Percentiles rank a stretch among this genome's conserved stretches.
phyloP scores from a whole-genome alignment of 1,140 invertebrate species.

The Mesaphorura yosii region DNA sequence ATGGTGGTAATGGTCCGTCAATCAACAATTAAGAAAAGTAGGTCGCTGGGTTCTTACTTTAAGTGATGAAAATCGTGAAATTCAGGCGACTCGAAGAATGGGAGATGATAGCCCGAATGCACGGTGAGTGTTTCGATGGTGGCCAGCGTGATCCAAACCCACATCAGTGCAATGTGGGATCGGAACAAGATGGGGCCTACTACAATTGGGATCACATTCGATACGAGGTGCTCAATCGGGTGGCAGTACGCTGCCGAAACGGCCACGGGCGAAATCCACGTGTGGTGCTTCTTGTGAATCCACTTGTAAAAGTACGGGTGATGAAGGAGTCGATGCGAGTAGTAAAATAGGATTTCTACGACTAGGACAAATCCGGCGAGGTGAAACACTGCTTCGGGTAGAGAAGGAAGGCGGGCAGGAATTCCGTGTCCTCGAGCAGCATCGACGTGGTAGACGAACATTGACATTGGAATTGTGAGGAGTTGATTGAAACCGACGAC shows the following conservation, averaged over 20 bases:
- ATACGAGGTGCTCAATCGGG: conserved; percentile 73
- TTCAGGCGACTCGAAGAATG: conserved; percentile 78
- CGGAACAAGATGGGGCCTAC: conserved; percentile 42
- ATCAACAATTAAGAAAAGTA: neutral
- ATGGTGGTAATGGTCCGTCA: too few species aligned
- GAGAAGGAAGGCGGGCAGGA: neutral
- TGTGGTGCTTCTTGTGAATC: conserved; percentile 42
- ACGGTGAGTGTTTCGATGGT: conserved; percentile 67
- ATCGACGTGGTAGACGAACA: neutral
- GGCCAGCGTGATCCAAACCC: neutral
- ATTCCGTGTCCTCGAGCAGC: neutral
- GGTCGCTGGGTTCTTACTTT: conserved; percentile 45
- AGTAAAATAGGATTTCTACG: conserved; percentile 42
- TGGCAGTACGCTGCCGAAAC: conserved; percentile 77
- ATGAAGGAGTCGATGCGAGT: conserved; percentile 41
- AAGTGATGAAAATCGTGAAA: conserved; percentile 83
- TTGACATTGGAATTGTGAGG: conserved; percentile 4
- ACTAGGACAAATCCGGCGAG: conserved; percentile 36
- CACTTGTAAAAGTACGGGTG: conserved; percentile 39
- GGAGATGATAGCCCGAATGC: conserved; percentile 80
- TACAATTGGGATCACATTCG: conserved; percentile 67
- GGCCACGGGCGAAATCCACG: conserved; percentile 41
- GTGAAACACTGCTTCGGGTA: neutral
- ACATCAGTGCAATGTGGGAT: conserved; percentile 2
- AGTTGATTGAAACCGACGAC: conserved; percentile 1